Evolutionary conservation across 2,113 vertebrate species (phyloP).

Genomic region (Cervus canadensis): DNA sequence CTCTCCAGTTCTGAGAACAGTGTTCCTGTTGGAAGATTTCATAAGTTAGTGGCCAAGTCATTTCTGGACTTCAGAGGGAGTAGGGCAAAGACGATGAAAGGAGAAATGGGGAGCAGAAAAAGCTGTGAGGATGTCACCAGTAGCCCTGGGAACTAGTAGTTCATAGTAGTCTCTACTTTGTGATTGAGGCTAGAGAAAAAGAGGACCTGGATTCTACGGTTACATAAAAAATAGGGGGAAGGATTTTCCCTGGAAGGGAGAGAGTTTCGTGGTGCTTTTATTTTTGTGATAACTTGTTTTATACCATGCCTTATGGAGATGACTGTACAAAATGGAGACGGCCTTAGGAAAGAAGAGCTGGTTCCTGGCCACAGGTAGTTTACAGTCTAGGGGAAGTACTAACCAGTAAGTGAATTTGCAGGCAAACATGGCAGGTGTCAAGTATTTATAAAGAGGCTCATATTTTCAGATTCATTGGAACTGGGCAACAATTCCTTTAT

Average conservation of each 20-base stretch:
- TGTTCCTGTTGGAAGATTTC: neutral
- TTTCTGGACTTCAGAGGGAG: neutral
- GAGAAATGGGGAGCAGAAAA: neutral
- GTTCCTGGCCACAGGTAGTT: neutral
- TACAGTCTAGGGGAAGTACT: neutral
- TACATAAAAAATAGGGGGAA: neutral
- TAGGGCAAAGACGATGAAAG: neutral
- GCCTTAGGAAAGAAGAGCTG: neutral
- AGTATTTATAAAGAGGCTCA: neutral
- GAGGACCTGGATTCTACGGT: neutral
- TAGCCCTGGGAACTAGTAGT: neutral
- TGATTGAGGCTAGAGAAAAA: neutral
- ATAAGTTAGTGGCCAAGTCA: neutral
- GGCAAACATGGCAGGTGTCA: neutral
- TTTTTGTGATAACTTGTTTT: neutral
- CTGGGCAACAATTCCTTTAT: neutral
- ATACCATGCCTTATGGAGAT: neutral
- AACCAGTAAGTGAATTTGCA: neutral
- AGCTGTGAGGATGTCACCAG: neutral
- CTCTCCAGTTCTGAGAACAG: neutral
- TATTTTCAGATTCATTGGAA: neutral
- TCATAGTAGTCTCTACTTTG: neutral
- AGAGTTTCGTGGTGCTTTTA: neutral
- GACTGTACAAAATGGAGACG: neutral
- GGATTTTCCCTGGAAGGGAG: neutral